These are phyloP conservation scores for Drosophila maculinotata DNA, from an alignment of 2,888 invertebrate genomes.

Conservation along the genomic window DNA sequence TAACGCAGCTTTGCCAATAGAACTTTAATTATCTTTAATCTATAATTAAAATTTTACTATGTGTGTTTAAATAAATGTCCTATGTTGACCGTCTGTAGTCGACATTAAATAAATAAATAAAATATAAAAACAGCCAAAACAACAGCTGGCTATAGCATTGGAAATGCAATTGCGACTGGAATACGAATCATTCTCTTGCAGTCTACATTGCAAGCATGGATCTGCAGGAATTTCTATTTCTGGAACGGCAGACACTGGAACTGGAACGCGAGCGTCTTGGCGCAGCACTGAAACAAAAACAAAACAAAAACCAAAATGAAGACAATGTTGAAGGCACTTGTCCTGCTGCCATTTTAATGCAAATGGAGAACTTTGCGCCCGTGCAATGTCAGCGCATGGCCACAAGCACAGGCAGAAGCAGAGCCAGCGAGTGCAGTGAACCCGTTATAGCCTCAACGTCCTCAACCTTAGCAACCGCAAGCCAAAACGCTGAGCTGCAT, in stretches of 20 bases:
- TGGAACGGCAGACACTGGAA: slow-evolving; percentile 67
- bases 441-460: slow-evolving; percentile 34
- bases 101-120: no score
- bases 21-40: no score
- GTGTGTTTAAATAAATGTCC: no score
- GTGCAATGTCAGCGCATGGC: slow-evolving; percentile 61
- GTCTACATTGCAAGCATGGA: slow-evolving; percentile 60
- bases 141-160: neutral
- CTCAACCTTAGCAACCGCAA: slow-evolving; percentile 68
- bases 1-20: no score
- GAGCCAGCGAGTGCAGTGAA: slow-evolving; percentile 61
- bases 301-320: slow-evolving; percentile 12
- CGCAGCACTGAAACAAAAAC: slow-evolving; percentile 17
- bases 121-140: no score
- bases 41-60: no score
- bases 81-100: no score
- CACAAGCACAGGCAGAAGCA: no score
- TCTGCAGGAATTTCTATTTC: slow-evolving; percentile 67
- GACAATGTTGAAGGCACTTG: slow-evolving; percentile 37
- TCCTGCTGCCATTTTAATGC: slow-evolving; percentile 62
- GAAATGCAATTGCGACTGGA: neutral
- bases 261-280: slow-evolving; percentile 62
- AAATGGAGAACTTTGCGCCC: slow-evolving; percentile 42
- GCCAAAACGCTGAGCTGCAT: slow-evolving; percentile 49
- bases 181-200: neutral